A percentile compares a stretch with the other conserved stretches of the same genome.
Conservation (phyloP, 2,113 vertebrate species). For the Salvelinus fontinalis region DNA sequence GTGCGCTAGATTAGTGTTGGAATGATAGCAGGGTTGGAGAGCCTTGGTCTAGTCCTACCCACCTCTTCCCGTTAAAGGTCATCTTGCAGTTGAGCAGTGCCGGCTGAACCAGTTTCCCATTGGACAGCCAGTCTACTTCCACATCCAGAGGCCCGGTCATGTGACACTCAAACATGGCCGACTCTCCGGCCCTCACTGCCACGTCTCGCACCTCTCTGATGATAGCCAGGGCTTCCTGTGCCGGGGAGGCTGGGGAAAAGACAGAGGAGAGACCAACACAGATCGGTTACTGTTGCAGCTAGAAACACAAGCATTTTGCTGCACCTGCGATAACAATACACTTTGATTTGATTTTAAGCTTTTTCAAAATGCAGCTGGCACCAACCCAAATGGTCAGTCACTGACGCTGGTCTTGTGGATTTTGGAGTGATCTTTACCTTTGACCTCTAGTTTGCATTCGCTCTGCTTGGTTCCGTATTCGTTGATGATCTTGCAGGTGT, state of each 20-base stretch:
- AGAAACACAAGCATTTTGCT: neutral
- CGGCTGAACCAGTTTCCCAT: conserved; percentile 91
- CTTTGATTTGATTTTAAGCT: neutral
- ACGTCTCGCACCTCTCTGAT: conserved; percentile 79
- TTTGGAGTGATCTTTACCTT: conserved; percentile 72
- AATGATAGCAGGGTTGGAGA: too few species aligned
- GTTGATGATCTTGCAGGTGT: conserved; percentile 85
- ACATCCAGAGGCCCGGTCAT: conserved; percentile 83
- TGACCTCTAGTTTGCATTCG: conserved; percentile 85
- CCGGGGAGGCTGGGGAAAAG: conserved; percentile 65
- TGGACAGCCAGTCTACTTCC: conserved; percentile 93
- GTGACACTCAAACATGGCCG: conserved; percentile 89
- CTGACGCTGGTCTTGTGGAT: neutral
- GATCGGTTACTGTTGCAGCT: too few species aligned
- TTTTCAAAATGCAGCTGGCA: neutral
- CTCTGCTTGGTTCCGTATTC: conserved; percentile 84
- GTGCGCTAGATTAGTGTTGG: too few species aligned
- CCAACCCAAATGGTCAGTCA: neutral
- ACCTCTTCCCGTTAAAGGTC: conserved; percentile 91
- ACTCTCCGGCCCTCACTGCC: conserved; percentile 87
- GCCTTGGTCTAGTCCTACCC: neutral
- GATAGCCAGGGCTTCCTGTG: conserved; percentile 77
- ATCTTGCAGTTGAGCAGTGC: conserved; percentile 97
- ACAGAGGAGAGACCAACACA: neutral
- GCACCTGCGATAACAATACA: neutral